Conservation (phyloP, 2,113 vertebrate species). For the Sinosuthora webbiana region DNA sequence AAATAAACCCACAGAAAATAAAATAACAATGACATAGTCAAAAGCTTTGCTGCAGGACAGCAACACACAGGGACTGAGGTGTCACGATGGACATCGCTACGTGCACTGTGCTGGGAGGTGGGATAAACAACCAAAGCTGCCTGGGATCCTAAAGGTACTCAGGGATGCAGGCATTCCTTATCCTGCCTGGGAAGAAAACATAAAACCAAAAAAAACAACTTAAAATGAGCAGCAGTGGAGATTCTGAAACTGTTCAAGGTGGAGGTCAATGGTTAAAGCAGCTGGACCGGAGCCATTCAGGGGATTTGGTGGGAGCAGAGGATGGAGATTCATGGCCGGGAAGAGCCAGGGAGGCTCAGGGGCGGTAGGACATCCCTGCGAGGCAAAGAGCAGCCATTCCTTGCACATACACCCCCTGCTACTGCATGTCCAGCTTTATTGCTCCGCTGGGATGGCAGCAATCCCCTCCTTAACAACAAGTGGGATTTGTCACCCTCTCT, state of each 20-base stretch:
- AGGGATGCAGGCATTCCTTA: neutral
- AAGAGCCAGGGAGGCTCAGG: neutral
- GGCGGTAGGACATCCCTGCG: neutral
- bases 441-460: neutral
- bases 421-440: neutral
- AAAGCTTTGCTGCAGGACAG: constrained; percentile 74
- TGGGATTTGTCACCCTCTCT: neutral
- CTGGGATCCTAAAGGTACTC: neutral
- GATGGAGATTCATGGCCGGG: neutral
- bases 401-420: neutral
- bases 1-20: constrained; percentile 63
- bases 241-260: neutral
- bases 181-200: neutral
- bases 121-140: constrained; percentile 14
- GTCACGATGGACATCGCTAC: neutral
- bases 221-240: constrained; percentile 10
- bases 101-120: neutral
- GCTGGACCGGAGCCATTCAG: neutral
- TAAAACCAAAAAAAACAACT: neutral
- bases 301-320: neutral
- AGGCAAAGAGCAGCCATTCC: neutral
- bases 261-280: constrained; percentile 24
- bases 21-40: constrained; percentile 21
- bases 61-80: constrained; percentile 67
- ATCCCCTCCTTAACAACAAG: rapidly evolving